These are phyloP conservation scores for Embidobia sp. DNA, from an alignment of 2,888 invertebrate genomes.

Conservation along the genomic window DNA sequence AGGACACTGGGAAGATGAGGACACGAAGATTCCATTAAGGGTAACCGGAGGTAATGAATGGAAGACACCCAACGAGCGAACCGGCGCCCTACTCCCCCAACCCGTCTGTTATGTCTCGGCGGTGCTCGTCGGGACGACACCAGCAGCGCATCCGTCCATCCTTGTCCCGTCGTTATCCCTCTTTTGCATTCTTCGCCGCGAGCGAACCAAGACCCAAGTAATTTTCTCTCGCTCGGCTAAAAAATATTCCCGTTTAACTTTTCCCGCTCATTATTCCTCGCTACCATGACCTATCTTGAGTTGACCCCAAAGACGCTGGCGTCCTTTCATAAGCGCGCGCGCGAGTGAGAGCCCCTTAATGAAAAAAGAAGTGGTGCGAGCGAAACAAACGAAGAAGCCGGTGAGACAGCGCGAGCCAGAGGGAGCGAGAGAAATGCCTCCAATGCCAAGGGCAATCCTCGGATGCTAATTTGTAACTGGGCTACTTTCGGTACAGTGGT, in stretches of 20 bases:
- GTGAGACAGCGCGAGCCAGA: slow-evolving; percentile 55
- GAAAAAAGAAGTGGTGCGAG: slow-evolving; percentile 36
- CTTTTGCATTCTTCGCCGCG: slow-evolving; percentile 66
- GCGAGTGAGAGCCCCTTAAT: slow-evolving; percentile 67
- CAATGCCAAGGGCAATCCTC: slow-evolving; percentile 79
- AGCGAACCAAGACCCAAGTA: slow-evolving; percentile 70
- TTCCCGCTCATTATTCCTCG: slow-evolving; percentile 79
- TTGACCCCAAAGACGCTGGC: slow-evolving; percentile 77
- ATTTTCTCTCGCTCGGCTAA: slow-evolving; percentile 76
- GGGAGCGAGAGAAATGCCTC: slow-evolving; percentile 67
- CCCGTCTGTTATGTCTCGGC: slow-evolving; percentile 48
- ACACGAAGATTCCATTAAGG: slow-evolving; percentile 80
- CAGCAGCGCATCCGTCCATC: slow-evolving; percentile 47
- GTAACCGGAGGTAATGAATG: slow-evolving; percentile 80
- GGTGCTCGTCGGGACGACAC: slow-evolving; percentile 59
- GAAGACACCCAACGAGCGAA: slow-evolving; percentile 73
- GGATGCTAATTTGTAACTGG: slow-evolving; percentile 81
- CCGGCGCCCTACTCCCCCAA: slow-evolving; percentile 61
- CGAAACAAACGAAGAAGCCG: slow-evolving; percentile 63
- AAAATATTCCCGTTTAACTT: slow-evolving; percentile 80
- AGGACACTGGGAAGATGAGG: slow-evolving; percentile 76
- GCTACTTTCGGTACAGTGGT: slow-evolving; percentile 79
- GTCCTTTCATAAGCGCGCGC: slow-evolving; percentile 79
- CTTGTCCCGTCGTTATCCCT: slow-evolving; percentile 59
- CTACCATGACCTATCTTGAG: slow-evolving; percentile 79